phyloP scores from a whole-genome alignment of 2,113 vertebrate species.

The Syrmaticus mikado region DNA sequence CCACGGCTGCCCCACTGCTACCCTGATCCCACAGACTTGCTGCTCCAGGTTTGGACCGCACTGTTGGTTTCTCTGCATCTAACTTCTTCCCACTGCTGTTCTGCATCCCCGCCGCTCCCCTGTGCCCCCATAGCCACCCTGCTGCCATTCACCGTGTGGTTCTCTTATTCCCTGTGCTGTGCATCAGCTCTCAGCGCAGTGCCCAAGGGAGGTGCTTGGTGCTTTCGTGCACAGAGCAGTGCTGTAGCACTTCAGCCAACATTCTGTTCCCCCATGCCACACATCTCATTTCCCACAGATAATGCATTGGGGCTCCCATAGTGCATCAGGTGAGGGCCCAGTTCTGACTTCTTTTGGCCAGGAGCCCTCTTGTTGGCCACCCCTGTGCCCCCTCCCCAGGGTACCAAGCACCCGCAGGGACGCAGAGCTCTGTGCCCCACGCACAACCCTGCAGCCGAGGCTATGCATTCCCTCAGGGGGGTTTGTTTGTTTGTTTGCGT shows the following conservation, averaged over 20 bases:
- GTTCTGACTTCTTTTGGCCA: background rate
- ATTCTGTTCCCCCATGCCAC: background rate
- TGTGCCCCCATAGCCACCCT: accelerated
- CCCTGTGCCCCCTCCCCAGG: accelerated
- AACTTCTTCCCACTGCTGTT: background rate
- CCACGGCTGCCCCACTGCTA: background rate
- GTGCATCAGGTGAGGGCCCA: no score
- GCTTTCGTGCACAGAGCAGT: accelerated
- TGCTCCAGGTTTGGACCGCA: background rate
- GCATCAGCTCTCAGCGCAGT: accelerated
- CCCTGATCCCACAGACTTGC: background rate
- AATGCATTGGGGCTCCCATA: no score
- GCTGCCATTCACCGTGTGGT: background rate
- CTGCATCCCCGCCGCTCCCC: background rate
- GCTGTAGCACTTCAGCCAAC: background rate
- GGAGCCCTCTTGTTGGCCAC: background rate
- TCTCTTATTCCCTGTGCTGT: background rate
- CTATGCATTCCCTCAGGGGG: no score
- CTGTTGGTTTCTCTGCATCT: background rate
- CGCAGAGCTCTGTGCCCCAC: background rate
- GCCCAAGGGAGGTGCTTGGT: accelerated
- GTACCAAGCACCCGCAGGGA: background rate
- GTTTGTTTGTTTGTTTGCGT: slow-evolving; percentile 63
- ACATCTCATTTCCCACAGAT: no score
- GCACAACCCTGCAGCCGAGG: no score